Conservation (phyloP, 92 coral and sea anemone species). For the Heteractis magnifica region DNA sequence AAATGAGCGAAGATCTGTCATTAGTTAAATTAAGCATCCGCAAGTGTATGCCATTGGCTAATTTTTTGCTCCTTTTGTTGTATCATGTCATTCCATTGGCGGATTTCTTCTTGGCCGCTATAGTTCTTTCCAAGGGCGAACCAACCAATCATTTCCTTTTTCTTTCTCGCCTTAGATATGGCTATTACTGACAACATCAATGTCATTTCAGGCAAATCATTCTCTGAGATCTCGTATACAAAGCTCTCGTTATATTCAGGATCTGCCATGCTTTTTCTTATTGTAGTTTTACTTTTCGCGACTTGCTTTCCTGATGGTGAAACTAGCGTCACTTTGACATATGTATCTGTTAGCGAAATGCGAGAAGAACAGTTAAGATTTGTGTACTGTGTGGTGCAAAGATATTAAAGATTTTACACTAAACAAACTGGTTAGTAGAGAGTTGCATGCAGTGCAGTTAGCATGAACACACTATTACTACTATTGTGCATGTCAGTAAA, state of each 20-base stretch:
- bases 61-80: constrained; percentile 92
- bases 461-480: neutral
- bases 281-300: constrained; percentile 98
- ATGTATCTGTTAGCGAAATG: constrained; percentile 83
- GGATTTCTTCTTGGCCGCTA: constrained; percentile 96
- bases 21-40: constrained; percentile 58
- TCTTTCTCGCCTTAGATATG: constrained; percentile 89
- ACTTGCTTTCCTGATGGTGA: constrained; percentile 95
- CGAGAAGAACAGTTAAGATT: constrained; percentile 19
- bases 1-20: neutral
- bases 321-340: constrained; percentile 95
- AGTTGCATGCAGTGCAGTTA: neutral
- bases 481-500: too few species aligned
- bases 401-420: neutral
- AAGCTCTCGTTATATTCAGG: constrained; percentile 99
- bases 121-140: constrained; percentile 91
- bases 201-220: constrained; percentile 91
- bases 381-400: constrained; percentile 4
- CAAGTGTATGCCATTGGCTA: constrained; percentile 91
- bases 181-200: constrained; percentile 89
- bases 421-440: neutral
- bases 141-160: constrained; percentile 97
- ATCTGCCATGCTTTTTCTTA: constrained; percentile 97
- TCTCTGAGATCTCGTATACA: constrained; percentile 97
- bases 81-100: constrained; percentile 99